A percentile compares a stretch with the other conserved stretches of the same genome.
Evolutionary conservation across 2,888 invertebrate genomes (phyloP).

Genomic region (Platycheirus albimanus): DNA sequence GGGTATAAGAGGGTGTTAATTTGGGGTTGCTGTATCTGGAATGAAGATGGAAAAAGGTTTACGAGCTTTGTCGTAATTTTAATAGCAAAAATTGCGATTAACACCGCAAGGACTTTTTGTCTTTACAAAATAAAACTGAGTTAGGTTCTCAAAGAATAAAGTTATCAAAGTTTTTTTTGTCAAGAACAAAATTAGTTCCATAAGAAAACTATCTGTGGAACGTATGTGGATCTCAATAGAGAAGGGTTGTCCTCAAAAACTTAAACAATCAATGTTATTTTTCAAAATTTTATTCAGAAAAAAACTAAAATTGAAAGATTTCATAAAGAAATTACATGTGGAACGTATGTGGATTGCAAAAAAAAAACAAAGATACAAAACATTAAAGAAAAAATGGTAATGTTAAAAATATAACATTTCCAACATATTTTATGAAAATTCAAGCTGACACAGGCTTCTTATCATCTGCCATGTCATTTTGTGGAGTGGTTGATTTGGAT

Average conservation of each 20-base stretch:
- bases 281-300: not conserved
- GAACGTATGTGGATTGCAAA: slow-evolving; percentile 11
- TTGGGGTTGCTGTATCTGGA: not conserved
- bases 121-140: too few species aligned
- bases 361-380: not conserved
- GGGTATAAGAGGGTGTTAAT: not conserved
- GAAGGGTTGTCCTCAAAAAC: too few species aligned
- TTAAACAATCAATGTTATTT: not conserved
- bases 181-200: too few species aligned
- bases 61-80: too few species aligned
- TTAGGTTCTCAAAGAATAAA: too few species aligned
- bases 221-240: too few species aligned
- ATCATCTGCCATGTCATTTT: not conserved
- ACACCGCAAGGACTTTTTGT: too few species aligned
- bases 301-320: not conserved
- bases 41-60: not conserved
- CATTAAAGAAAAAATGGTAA: not conserved
- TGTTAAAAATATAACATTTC: not conserved
- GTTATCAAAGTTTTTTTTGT: too few species aligned
- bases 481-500: not conserved
- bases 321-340: not conserved
- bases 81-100: too few species aligned
- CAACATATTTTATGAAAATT: not conserved
- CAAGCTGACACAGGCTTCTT: not conserved
- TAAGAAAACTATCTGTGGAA: too few species aligned